phyloP scores from a whole-genome alignment of 2,888 invertebrate species.

The Drosophila paramelanica region DNA sequence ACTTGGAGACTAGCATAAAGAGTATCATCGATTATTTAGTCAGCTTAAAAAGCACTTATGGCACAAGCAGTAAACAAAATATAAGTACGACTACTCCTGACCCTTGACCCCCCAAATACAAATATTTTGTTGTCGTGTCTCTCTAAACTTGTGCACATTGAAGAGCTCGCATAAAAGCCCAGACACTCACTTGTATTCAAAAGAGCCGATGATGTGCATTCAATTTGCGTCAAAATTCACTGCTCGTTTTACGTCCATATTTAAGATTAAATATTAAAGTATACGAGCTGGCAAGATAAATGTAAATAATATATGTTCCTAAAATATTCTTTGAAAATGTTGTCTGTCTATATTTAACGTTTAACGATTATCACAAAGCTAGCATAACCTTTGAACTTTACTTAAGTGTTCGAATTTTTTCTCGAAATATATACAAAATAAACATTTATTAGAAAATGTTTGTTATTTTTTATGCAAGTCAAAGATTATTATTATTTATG shows the following conservation, averaged over 20 bases:
- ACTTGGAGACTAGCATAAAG: conserved; percentile 25
- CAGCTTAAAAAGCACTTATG: conserved; percentile 57
- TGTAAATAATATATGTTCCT: not conserved
- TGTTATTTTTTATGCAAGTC: no score
- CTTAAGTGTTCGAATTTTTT: not conserved
- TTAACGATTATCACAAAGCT: not conserved
- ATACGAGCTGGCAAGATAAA: not conserved
- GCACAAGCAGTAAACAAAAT: conserved; percentile 46
- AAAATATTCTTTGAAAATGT: not conserved
- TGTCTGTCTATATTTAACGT: not conserved
- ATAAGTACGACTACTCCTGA: conserved; percentile 17
- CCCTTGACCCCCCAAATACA: conserved; percentile 9
- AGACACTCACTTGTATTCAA: conserved; percentile 1
- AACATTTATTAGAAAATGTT: not conserved
- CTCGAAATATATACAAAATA: not conserved
- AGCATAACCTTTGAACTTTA: not conserved
- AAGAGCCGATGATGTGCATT: conserved; percentile 5
- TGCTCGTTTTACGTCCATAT: conserved; percentile 1
- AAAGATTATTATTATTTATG: not conserved
- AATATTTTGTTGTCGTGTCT: conserved; percentile 1
- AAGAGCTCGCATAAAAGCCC: conserved; percentile 12
- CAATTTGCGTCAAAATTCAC: not conserved
- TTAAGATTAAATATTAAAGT: not conserved
- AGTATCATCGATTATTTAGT: conserved; percentile 62
- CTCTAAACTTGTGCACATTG: conserved; percentile 17